Conservation (phyloP, 92 coral and sea anemone species). For the Zoanthus sociatus region DNA sequence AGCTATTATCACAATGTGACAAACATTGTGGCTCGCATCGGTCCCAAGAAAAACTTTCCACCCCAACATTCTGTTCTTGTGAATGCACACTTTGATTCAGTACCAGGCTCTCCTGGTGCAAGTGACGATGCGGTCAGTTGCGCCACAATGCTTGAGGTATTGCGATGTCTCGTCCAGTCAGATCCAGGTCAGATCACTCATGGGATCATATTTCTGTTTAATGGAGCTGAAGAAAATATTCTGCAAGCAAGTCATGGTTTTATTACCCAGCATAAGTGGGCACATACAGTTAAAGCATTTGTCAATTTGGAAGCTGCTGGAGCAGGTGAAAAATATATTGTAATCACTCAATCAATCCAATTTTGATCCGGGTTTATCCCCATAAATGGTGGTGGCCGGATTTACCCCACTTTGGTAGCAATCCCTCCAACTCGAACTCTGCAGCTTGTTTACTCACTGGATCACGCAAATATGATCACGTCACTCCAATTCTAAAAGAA, state of each 20-base stretch:
- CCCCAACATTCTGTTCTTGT: conserved; percentile 79
- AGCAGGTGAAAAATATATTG: conserved; percentile 71
- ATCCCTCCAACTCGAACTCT: no score
- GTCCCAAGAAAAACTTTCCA: conserved; percentile 70
- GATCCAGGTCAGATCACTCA: conserved; percentile 60
- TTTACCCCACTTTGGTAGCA: no score
- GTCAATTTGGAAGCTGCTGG: conserved; percentile 98
- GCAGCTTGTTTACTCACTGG: no score
- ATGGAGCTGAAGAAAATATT: conserved; percentile 98
- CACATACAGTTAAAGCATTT: conserved; percentile 76
- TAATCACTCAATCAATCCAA: no score
- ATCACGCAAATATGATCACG: no score
- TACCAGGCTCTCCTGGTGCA: conserved; percentile 87
- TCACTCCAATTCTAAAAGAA: no score
- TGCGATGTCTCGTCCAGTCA: conserved; percentile 81
- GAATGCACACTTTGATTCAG: conserved; percentile 95
- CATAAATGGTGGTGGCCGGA: no score
- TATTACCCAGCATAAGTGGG: conserved; percentile 97
- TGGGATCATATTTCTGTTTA: conserved; percentile 87
- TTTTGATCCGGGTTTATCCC: no score
- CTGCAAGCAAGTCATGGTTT: conserved; percentile 98
- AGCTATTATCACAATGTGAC: conserved; percentile 85
- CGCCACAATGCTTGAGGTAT: conserved; percentile 92
- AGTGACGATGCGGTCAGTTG: conserved; percentile 98
- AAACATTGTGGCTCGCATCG: conserved; percentile 87